phyloP scores from a whole-genome alignment of 2,113 vertebrate genomes.

The Notechis scutatus region DNA sequence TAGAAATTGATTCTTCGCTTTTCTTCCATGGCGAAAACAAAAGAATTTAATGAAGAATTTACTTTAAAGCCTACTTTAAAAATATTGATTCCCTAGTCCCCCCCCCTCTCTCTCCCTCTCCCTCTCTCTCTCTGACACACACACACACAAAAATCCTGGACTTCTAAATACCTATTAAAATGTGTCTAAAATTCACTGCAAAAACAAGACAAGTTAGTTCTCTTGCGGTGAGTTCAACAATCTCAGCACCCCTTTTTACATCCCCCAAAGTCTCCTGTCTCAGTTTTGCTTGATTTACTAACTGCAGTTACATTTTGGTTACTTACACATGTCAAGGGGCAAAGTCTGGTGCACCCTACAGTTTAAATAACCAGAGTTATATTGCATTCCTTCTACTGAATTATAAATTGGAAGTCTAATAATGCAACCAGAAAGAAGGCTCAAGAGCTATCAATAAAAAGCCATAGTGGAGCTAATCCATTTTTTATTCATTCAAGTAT shows the following conservation, averaged over 20 bases:
- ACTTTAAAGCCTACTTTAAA: background rate
- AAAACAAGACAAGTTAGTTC: background rate
- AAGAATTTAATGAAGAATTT: background rate
- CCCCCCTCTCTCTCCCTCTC: too few species aligned
- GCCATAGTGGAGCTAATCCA: background rate
- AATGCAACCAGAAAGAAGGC: background rate
- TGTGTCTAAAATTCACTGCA: background rate
- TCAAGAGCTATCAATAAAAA: background rate
- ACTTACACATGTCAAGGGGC: background rate
- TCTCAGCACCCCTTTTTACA: background rate
- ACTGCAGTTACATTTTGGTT: background rate
- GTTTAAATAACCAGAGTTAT: background rate
- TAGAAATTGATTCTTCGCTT: background rate
- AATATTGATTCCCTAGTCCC: background rate
- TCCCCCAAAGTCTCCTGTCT: background rate
- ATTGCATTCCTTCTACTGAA: background rate
- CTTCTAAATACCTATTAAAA: background rate
- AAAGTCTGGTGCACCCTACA: background rate
- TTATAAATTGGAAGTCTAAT: background rate
- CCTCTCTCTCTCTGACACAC: background rate
- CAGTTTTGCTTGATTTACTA: background rate
- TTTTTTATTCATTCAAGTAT: background rate
- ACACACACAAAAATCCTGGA: background rate
- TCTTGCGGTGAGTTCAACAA: background rate
- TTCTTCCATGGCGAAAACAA: background rate